Evolutionary conservation across 2,888 invertebrate species (phyloP).

Genomic region (Polydrusus tereticollis): DNA sequence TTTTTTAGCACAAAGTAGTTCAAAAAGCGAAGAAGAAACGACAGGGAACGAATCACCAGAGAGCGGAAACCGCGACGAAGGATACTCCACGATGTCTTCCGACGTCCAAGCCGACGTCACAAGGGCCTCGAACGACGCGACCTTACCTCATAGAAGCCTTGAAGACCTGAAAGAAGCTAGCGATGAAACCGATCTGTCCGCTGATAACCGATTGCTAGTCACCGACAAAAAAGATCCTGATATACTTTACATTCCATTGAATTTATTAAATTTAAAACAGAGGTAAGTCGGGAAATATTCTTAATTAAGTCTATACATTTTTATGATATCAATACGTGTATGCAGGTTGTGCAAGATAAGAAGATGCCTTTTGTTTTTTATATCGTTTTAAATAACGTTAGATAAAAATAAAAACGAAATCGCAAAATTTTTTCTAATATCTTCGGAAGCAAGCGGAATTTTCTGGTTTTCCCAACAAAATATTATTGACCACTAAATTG

Average conservation of each 20-base stretch:
- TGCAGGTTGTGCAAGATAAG: too few relatives aligned
- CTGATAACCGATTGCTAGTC: conserved; percentile 71
- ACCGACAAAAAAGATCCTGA: conserved; percentile 75
- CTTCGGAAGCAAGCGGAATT: too few relatives aligned
- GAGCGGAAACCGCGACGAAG: conserved; percentile 84
- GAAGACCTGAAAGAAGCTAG: conserved; percentile 82
- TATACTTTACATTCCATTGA: conserved; percentile 77
- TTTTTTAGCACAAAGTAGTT: conserved; percentile 66
- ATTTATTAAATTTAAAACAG: conserved; percentile 68
- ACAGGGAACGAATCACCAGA: conserved; percentile 80
- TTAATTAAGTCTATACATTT: too few relatives aligned
- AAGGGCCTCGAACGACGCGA: conserved; percentile 69
- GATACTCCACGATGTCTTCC: conserved; percentile 87
- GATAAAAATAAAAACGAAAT: too few relatives aligned
- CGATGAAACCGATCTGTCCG: conserved; percentile 77
- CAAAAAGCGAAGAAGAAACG: conserved; percentile 74
- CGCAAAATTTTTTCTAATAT: too few relatives aligned
- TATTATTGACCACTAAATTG: too few relatives aligned
- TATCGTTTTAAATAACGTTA: too few relatives aligned
- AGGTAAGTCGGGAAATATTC: conserved; percentile 55
- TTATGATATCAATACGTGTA: too few relatives aligned
- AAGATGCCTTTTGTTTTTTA: too few relatives aligned
- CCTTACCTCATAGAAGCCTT: conserved; percentile 62
- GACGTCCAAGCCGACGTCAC: conserved; percentile 83
- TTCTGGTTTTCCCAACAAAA: too few relatives aligned